phyloP scores from a whole-genome alignment of 1,140 invertebrate genomes.

The Onthophagus taurus region DNA sequence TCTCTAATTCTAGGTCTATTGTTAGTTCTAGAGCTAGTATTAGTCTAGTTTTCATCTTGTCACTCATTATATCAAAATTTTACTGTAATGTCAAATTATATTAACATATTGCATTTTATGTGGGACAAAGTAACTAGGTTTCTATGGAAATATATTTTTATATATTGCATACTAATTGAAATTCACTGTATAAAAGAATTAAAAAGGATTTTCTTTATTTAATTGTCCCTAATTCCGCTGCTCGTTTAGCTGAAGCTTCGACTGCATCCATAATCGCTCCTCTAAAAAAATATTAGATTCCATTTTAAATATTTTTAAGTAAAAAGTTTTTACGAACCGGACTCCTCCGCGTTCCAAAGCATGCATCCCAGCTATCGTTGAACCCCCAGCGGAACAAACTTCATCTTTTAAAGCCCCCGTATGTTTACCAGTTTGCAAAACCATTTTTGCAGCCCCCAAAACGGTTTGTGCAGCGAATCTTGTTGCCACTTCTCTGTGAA shows the following conservation, averaged over 20 bases:
- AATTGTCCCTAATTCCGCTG: constrained; percentile 45
- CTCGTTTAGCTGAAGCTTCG: constrained; percentile 52
- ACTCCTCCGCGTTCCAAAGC: constrained; percentile 76
- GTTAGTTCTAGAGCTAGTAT: too few species aligned
- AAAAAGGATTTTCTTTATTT: constrained; percentile 18
- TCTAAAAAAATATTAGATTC: constrained; percentile 39
- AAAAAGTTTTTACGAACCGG: constrained; percentile 46
- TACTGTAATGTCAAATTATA: too few species aligned
- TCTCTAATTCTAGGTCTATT: too few species aligned
- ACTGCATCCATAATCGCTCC: constrained; percentile 62
- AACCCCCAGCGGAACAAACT: constrained; percentile 88
- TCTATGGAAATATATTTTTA: neutral
- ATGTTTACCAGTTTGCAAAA: constrained; percentile 71
- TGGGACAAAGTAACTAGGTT: too few species aligned
- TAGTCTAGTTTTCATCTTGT: too few species aligned
- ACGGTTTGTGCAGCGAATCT: constrained; percentile 78
- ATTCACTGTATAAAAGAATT: neutral
- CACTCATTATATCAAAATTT: too few species aligned
- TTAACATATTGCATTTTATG: too few species aligned
- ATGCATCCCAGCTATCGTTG: constrained; percentile 84
- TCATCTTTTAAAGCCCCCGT: constrained; percentile 84
- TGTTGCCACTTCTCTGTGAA: constrained; percentile 70
- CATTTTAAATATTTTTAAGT: neutral
- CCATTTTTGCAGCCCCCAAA: constrained; percentile 85
- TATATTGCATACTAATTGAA: neutral